A percentile compares a stretch with the other conserved stretches of the same genome.
phyloP scores from a whole-genome alignment of 92 coral and sea anemone genomes.

The Diadumene lineata region DNA sequence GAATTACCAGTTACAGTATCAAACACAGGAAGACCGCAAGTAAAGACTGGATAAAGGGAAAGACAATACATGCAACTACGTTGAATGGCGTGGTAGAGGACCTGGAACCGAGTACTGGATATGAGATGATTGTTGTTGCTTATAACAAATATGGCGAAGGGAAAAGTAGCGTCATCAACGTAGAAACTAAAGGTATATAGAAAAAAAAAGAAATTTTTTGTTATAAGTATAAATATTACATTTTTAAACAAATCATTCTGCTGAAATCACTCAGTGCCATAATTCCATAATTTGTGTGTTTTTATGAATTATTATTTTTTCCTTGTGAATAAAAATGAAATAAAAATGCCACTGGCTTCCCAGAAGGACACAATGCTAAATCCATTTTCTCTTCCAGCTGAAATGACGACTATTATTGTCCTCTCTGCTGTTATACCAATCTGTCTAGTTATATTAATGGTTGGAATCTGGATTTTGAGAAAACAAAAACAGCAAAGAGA shows the following conservation, averaged over 20 bases:
- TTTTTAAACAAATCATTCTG: too few species aligned
- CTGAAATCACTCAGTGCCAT: too few species aligned
- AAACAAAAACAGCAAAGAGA: slow-evolving; percentile 17
- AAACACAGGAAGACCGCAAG: slow-evolving; percentile 22
- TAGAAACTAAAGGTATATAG: slow-evolving; percentile 21
- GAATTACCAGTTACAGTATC: slow-evolving; percentile 32
- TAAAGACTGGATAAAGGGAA: slow-evolving; percentile 14
- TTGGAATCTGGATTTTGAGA: slow-evolving; percentile 21
- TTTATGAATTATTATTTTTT: too few species aligned
- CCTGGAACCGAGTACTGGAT: slow-evolving; percentile 27
- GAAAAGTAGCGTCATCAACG: slow-evolving; percentile 9
- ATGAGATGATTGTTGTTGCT: slow-evolving; percentile 25
- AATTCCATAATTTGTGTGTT: too few species aligned
- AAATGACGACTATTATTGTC: slow-evolving; percentile 14
- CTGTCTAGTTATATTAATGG: slow-evolving; percentile 14
- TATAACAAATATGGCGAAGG: slow-evolving; percentile 31
- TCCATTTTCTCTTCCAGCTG: neutral
- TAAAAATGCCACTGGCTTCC: too few species aligned
- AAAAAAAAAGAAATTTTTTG: too few species aligned
- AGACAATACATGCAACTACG: neutral
- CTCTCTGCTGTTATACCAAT: slow-evolving; percentile 19
- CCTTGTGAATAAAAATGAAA: too few species aligned
- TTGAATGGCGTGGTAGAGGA: neutral
- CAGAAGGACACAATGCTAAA: too few species aligned
- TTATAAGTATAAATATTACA: too few species aligned